Percentiles rank a stretch among this genome's conserved stretches.
phyloP scores from a whole-genome alignment of 2,797 vertebrate species.

The Hydrolagus colliei region DNA sequence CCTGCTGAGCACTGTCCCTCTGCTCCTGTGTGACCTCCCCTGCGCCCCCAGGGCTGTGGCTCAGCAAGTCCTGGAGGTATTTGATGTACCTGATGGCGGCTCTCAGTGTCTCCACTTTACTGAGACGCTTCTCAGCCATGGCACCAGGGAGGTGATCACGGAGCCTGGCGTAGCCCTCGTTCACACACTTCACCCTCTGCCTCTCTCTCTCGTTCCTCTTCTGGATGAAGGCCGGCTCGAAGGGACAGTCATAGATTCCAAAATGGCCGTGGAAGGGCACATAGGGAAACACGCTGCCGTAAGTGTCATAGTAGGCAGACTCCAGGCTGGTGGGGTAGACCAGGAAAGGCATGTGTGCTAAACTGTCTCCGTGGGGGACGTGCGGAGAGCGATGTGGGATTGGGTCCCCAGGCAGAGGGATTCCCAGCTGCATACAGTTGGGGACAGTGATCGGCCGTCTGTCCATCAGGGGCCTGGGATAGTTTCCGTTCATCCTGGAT shows the following conservation, averaged over 20 bases:
- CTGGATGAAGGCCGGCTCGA: conserved; percentile 73
- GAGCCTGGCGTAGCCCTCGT: conserved; percentile 70
- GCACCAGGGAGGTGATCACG: conserved; percentile 65
- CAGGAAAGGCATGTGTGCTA: conserved; percentile 52
- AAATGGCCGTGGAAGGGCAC: conserved; percentile 57
- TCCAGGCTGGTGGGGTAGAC: conserved; percentile 53
- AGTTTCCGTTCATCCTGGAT: conserved; percentile 52
- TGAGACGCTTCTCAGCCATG: conserved; percentile 60
- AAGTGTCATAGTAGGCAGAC: conserved; percentile 49
- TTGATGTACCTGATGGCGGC: conserved; percentile 75
- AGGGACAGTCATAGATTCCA: conserved; percentile 62
- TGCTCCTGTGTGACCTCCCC: conserved; percentile 3
- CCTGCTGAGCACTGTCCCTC: not conserved
- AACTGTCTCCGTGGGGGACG: conserved; percentile 38
- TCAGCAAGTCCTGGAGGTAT: conserved; percentile 65
- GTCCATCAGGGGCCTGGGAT: conserved; percentile 50
- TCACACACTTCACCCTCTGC: conserved; percentile 69
- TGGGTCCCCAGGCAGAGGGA: conserved; percentile 47
- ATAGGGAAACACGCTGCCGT: conserved; percentile 55
- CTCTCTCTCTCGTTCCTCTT: conserved; percentile 75
- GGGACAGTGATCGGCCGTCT: conserved; percentile 38
- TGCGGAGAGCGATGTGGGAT: conserved; percentile 39
- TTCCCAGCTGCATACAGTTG: conserved; percentile 43
- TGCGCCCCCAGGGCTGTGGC: conserved; percentile 32
- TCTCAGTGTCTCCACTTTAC: conserved; percentile 74